phyloP scores from a whole-genome alignment of 2,888 invertebrate species.

The Hydropsyche betteni region DNA sequence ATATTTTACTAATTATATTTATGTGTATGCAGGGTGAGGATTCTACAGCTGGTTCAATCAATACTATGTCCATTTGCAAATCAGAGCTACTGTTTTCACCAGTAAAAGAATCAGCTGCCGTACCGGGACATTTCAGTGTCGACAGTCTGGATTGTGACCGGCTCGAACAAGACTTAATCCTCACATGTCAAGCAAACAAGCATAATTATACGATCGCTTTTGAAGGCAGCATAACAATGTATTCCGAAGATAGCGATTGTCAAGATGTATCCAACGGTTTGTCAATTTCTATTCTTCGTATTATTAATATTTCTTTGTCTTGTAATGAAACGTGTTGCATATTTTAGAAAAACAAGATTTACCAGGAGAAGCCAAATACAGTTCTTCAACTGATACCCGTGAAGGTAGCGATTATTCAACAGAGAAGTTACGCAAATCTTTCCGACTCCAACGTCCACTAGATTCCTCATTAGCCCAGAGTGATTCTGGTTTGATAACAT shows the following conservation, averaged over 20 bases:
- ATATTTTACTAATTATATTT: too few species aligned
- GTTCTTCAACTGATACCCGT: conserved; percentile 51
- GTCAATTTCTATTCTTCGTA: not conserved
- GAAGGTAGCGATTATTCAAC: conserved; percentile 42
- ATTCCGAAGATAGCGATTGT: conserved; percentile 85
- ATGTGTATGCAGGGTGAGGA: conserved; percentile 71
- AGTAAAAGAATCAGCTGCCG: conserved; percentile 79
- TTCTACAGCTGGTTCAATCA: conserved; percentile 75
- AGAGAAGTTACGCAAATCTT: conserved; percentile 46
- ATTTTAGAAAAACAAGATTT: conserved; percentile 57
- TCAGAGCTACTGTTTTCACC: conserved; percentile 92
- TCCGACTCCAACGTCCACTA: conserved; percentile 55
- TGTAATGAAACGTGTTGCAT: conserved; percentile 33
- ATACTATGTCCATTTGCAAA: conserved; percentile 90
- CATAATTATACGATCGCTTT: conserved; percentile 96
- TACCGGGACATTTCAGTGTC: conserved; percentile 83
- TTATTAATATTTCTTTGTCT: conserved; percentile 12
- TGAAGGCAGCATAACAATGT: conserved; percentile 86
- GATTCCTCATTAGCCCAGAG: conserved; percentile 87
- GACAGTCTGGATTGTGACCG: conserved; percentile 91
- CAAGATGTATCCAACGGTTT: conserved; percentile 45
- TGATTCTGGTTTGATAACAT: conserved; percentile 87
- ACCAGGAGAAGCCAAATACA: conserved; percentile 55
- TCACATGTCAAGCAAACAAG: conserved; percentile 92
- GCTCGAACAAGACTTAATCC: conserved; percentile 83